These are phyloP conservation scores for Drosophila jambulina DNA, from an alignment of 1,140 invertebrate species.

Conservation along the genomic window DNA sequence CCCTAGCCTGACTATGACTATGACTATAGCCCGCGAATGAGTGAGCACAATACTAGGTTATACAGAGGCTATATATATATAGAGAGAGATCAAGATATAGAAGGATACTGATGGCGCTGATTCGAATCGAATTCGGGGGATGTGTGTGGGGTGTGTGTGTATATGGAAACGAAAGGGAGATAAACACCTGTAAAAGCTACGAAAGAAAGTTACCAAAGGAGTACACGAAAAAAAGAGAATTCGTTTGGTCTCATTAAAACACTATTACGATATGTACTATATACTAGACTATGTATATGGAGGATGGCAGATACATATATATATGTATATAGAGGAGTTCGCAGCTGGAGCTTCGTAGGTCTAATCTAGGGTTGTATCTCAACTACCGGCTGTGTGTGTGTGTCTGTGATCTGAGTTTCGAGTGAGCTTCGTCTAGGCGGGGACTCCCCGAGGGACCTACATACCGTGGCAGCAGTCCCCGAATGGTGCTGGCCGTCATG, in stretches of 20 bases:
- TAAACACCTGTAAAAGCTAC: slow-evolving; percentile 83
- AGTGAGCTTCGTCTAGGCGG: neutral
- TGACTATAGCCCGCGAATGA: slow-evolving; percentile 29
- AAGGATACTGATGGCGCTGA: slow-evolving; percentile 19
- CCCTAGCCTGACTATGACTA: slow-evolving; percentile 34
- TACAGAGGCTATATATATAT: slow-evolving; percentile 15
- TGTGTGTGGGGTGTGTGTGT: slow-evolving; percentile 8
- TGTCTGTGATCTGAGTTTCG: neutral
- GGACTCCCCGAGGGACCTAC: slow-evolving; percentile 17
- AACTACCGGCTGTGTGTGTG: slow-evolving; percentile 13
- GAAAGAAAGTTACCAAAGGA: slow-evolving; percentile 54
- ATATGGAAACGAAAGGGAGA: slow-evolving; percentile 49
- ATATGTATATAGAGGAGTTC: slow-evolving; percentile 14
- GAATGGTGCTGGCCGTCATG: slow-evolving; percentile 88
- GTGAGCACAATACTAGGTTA: slow-evolving; percentile 29
- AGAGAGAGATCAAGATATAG: slow-evolving; percentile 12
- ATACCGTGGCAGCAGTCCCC: slow-evolving; percentile 88
- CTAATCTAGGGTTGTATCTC: slow-evolving; percentile 9
- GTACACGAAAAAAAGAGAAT: slow-evolving; percentile 60
- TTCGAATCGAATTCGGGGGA: slow-evolving; percentile 30
- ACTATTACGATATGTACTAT: slow-evolving; percentile 36
- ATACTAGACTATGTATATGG: slow-evolving; percentile 2
- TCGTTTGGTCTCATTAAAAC: slow-evolving; percentile 53
- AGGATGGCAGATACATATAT: slow-evolving; percentile 28
- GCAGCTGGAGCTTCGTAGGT: slow-evolving; percentile 1